Percentiles rank a stretch among this genome's conserved stretches.
Evolutionary conservation across 2,888 invertebrate species (phyloP).

Genomic region (Amphipoea lucens): DNA sequence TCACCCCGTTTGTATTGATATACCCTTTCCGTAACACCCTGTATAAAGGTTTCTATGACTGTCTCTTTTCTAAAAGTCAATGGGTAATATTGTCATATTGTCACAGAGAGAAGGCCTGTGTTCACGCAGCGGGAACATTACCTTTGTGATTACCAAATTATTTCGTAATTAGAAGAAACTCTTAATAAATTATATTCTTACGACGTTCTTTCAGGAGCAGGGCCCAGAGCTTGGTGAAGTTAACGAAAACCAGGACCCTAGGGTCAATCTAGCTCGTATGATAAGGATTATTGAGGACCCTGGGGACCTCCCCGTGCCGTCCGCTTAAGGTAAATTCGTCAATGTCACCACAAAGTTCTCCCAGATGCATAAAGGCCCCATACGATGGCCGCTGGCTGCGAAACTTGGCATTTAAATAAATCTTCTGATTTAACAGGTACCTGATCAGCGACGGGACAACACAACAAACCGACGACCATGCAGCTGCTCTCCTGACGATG

Average conservation of each 20-base stretch:
- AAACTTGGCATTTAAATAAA: background rate
- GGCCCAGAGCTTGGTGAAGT: background rate
- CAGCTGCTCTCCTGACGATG: background rate
- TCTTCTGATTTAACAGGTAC: slow-evolving; percentile 1
- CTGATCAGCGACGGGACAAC: background rate
- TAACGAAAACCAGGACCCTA: background rate
- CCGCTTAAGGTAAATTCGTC: background rate
- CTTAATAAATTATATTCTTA: background rate
- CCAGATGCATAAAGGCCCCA: background rate
- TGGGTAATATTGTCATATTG: background rate
- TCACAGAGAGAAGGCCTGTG: background rate
- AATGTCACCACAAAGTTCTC: background rate
- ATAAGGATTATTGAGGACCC: background rate
- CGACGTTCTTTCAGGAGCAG: background rate
- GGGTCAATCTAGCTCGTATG: too few species aligned
- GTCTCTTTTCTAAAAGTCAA: background rate
- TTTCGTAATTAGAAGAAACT: background rate
- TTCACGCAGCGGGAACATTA: too few species aligned
- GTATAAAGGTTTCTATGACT: background rate
- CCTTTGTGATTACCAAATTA: background rate
- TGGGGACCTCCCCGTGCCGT: background rate
- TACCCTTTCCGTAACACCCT: too few species aligned
- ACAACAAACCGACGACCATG: background rate
- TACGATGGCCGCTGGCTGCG: background rate
- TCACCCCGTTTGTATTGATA: too few species aligned